A percentile compares a stretch with the other conserved stretches of the same genome.
phyloP scores from a whole-genome alignment of 2,888 invertebrate genomes.

The Folsomia candida region DNA sequence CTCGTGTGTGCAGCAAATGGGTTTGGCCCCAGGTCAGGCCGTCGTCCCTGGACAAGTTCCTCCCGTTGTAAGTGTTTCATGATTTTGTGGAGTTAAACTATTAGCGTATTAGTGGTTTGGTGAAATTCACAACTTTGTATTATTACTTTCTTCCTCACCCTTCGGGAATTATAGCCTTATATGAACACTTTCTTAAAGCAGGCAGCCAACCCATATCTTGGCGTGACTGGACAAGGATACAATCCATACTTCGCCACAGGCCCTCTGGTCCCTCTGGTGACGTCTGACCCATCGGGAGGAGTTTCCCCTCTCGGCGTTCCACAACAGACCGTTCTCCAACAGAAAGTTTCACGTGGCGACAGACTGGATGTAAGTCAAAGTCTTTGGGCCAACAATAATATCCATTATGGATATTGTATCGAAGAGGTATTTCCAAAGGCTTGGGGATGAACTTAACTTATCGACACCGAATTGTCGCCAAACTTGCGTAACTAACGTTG shows the following conservation, averaged over 20 bases:
- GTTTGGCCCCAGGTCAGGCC: constrained; percentile 80
- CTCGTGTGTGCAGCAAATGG: constrained; percentile 78
- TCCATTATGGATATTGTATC: constrained; percentile 5
- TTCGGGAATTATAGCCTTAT: constrained; percentile 34
- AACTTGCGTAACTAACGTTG: not conserved
- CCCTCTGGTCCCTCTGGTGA: constrained; percentile 86
- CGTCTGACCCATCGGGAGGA: constrained; percentile 71
- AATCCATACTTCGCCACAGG: constrained; percentile 87
- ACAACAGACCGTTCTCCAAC: constrained; percentile 79
- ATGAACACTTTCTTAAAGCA: constrained; percentile 29
- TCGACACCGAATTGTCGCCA: too few species aligned
- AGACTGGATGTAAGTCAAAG: constrained; percentile 83
- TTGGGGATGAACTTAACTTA: not conserved
- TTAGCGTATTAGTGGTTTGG: too few species aligned
- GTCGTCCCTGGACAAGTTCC: constrained; percentile 91
- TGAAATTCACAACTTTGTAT: constrained; percentile 1
- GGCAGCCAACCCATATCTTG: constrained; percentile 51
- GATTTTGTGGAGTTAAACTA: not conserved
- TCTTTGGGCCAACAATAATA: constrained; percentile 3
- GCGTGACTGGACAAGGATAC: constrained; percentile 66
- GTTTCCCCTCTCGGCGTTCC: constrained; percentile 79
- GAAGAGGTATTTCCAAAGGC: constrained; percentile 1
- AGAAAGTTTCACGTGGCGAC: constrained; percentile 78
- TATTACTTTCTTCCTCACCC: constrained; percentile 25
- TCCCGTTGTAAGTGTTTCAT: constrained; percentile 70